Conservation (phyloP, 1,140 invertebrate species). For the Bilobella aurantiaca region DNA sequence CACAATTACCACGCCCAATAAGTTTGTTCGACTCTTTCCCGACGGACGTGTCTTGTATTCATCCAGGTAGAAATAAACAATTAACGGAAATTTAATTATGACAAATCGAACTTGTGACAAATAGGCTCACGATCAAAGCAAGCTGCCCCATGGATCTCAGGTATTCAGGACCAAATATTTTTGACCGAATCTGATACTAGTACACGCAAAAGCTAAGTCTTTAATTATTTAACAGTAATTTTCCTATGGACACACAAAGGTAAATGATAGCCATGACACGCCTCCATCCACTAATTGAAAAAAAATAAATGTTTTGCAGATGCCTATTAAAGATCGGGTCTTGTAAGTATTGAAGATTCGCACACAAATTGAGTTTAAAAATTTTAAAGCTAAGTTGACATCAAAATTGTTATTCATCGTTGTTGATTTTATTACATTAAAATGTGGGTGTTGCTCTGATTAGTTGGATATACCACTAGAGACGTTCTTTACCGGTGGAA, state of each 20-base stretch:
- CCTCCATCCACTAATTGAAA: background rate
- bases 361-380: too few species aligned
- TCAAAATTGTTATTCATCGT: too few species aligned
- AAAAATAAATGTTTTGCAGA: slow-evolving; percentile 41
- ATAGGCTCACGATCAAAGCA: slow-evolving; percentile 77
- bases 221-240: slow-evolving; percentile 38
- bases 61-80: slow-evolving; percentile 50
- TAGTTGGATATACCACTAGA: slow-evolving; percentile 72
- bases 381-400: too few species aligned
- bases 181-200: background rate
- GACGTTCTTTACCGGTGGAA: slow-evolving; percentile 80
- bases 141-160: slow-evolving; percentile 79
- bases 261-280: background rate
- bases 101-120: background rate
- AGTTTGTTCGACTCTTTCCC: slow-evolving; percentile 69
- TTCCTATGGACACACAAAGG: slow-evolving; percentile 72
- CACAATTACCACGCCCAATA: slow-evolving; percentile 80
- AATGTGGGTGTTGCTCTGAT: slow-evolving; percentile 35
- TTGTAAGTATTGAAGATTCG: slow-evolving; percentile 62
- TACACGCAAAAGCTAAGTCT: background rate
- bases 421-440: background rate
- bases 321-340: slow-evolving; percentile 78
- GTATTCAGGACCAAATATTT: slow-evolving; percentile 46
- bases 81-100: slow-evolving; percentile 4
- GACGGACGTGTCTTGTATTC: slow-evolving; percentile 79